A percentile compares a stretch with the other conserved stretches of the same genome.
phyloP scores from a whole-genome alignment of 2,113 vertebrate species.

The Atlantisia rogersi region DNA sequence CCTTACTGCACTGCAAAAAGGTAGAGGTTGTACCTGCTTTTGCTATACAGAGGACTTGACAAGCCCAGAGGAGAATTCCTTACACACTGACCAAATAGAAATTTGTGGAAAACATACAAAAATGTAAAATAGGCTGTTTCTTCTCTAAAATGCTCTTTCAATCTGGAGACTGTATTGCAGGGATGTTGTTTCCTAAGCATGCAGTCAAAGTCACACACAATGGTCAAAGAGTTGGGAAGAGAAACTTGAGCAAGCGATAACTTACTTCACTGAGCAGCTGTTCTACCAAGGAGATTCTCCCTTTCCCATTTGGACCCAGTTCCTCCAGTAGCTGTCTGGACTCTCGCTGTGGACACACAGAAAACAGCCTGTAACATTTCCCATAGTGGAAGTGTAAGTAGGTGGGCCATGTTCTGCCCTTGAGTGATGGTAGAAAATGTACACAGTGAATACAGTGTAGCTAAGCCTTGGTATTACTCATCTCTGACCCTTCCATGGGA shows the following conservation, averaged over 20 bases:
- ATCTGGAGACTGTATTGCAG: neutral
- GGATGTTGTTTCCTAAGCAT: neutral
- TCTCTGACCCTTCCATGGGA: neutral
- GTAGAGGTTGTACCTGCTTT: neutral
- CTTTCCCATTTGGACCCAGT: constrained; percentile 73
- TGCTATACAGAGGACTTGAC: neutral
- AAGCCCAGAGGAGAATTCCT: neutral
- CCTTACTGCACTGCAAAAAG: neutral
- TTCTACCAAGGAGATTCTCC: constrained; percentile 76
- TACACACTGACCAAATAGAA: accelerated
- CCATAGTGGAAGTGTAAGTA: neutral
- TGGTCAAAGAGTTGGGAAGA: neutral
- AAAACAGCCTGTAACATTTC: neutral
- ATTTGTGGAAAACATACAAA: neutral
- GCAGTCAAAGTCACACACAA: neutral
- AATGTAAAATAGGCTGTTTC: neutral
- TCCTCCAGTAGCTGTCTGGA: constrained; percentile 79
- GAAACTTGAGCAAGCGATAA: neutral
- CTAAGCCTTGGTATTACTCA: neutral
- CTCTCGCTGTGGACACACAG: constrained; percentile 63
- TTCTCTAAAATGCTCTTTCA: neutral
- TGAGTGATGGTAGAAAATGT: neutral
- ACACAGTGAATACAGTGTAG: neutral
- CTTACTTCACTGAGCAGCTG: constrained; percentile 84
- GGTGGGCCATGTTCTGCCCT: neutral